Percentiles rank a stretch among this genome's conserved stretches.
Evolutionary conservation across 2,888 invertebrate species (phyloP).

Genomic region (Trissolcus japonicus): DNA sequence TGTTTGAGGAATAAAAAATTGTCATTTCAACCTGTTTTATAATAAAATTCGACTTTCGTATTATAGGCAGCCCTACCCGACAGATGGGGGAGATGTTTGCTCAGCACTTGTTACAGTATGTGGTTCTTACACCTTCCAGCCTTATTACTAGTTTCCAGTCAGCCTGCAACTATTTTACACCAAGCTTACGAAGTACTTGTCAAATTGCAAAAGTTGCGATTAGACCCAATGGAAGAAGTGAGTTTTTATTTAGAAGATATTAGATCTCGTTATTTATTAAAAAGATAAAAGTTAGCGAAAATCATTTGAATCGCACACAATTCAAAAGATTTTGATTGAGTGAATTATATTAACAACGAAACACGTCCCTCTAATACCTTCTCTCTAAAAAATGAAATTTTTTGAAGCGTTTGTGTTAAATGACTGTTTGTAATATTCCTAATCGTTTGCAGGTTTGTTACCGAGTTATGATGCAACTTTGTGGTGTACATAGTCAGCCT

Average conservation of each 20-base stretch:
- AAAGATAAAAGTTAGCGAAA: no score
- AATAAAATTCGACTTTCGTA: not conserved
- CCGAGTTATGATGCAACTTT: slow-evolving; percentile 98
- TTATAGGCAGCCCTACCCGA: slow-evolving; percentile 83
- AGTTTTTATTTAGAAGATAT: not conserved
- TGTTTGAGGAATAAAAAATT: not conserved
- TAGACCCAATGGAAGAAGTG: slow-evolving; percentile 92
- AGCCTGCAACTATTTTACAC: slow-evolving; percentile 76
- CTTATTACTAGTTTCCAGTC: slow-evolving; percentile 80
- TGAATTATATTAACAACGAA: no score
- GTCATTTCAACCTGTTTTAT: not conserved
- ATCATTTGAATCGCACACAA: no score
- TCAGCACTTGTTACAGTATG: slow-evolving; percentile 93
- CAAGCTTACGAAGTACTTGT: slow-evolving; percentile 91
- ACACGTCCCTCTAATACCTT: no score
- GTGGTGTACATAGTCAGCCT: slow-evolving; percentile 95
- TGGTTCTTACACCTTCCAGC: slow-evolving; percentile 98
- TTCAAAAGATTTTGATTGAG: no score
- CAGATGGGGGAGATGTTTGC: slow-evolving; percentile 93
- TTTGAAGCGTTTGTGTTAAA: no score
- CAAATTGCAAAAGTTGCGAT: slow-evolving; percentile 88
- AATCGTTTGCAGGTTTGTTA: slow-evolving; percentile 87
- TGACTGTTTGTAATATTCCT: not conserved
- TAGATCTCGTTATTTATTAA: no score
- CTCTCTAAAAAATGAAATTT: no score